Percentiles rank a stretch among this genome's conserved stretches.
These are phyloP conservation scores for Trichopoda pennipes DNA, from an alignment of 2,888 invertebrate species.

Conservation along the genomic window DNA sequence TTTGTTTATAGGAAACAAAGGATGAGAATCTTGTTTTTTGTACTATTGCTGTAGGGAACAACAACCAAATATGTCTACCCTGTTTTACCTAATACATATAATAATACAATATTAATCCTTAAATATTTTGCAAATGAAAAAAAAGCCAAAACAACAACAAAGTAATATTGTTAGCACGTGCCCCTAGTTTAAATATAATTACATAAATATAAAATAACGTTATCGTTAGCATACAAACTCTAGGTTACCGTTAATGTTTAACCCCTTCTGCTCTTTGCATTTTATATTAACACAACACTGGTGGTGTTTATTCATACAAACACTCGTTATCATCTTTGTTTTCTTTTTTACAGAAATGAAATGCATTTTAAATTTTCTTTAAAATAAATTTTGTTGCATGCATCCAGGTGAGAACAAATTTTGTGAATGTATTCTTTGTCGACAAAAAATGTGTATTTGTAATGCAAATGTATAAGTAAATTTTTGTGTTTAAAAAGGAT, in stretches of 20 bases:
- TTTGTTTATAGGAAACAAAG: constrained; percentile 2
- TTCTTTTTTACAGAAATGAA: constrained; percentile 17
- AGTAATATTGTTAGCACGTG: constrained; percentile 50
- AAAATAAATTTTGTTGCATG: constrained; percentile 20
- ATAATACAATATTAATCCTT: not conserved
- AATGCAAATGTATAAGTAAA: not conserved
- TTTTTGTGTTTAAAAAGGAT: not conserved
- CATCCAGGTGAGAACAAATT: constrained; percentile 63
- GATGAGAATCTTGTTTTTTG: constrained; percentile 17
- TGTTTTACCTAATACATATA: too few relatives aligned
- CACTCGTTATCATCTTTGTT: constrained; percentile 24
- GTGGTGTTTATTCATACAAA: constrained; percentile 6
- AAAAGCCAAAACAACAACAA: constrained; percentile 6
- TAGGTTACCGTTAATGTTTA: constrained; percentile 51
- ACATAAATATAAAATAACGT: constrained; percentile 31
- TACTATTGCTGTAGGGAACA: constrained; percentile 36
- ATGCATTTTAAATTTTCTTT: constrained; percentile 34
- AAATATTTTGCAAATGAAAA: constrained; percentile 26
- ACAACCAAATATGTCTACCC: constrained; percentile 28
- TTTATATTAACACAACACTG: not conserved
- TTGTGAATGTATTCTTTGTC: constrained; percentile 33
- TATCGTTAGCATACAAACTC: not conserved
- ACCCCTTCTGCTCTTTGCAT: constrained; percentile 18
- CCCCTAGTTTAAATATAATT: constrained; percentile 49
- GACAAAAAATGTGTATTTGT: not conserved